Conservation (phyloP, 2,113 vertebrate species). For the Halichoerus grypus region DNA sequence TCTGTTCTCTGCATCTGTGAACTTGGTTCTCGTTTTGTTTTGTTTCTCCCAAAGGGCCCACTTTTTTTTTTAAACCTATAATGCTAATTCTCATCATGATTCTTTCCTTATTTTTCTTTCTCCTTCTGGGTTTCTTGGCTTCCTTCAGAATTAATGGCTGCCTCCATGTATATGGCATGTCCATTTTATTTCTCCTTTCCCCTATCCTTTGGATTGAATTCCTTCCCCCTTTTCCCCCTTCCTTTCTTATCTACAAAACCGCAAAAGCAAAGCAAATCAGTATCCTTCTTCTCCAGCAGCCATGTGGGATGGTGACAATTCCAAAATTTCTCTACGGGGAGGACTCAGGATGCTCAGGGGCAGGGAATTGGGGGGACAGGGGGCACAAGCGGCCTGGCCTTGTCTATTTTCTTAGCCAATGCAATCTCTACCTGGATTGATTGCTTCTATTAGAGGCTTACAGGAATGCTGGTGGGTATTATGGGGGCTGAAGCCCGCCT, state of each 20-base stretch:
- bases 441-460: neutral
- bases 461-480: neutral
- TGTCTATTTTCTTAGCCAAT: neutral
- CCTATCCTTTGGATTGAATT: neutral
- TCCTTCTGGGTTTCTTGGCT: conserved; percentile 34
- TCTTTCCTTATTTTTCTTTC: conserved; percentile 8
- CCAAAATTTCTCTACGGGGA: neutral
- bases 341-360: neutral
- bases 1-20: neutral
- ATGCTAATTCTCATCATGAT: neutral
- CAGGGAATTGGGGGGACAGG: neutral
- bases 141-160: neutral
- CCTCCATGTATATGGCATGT: neutral
- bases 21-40: neutral
- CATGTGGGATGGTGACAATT: neutral
- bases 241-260: neutral
- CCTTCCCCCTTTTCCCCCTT: neutral
- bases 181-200: neutral
- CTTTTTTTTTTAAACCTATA: neutral
- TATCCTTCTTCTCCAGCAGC: neutral
- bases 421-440: neutral
- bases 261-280: neutral
- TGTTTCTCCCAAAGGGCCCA: neutral
- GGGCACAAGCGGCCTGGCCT: neutral
- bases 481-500: neutral